phyloP scores from a whole-genome alignment of 2,888 invertebrate genomes.

The Pterostichus niger region DNA sequence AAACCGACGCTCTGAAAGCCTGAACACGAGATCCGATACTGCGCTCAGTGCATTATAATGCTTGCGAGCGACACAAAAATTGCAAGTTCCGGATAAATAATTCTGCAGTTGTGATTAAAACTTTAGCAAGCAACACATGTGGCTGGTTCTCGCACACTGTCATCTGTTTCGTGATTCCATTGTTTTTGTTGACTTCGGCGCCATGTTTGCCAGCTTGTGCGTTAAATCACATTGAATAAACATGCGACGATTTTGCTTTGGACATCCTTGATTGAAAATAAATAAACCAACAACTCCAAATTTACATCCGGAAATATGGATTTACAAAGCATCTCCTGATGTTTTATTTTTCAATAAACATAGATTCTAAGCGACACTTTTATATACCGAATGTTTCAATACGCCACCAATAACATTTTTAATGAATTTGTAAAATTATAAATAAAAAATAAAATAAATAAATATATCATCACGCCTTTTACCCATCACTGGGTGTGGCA shows the following conservation, averaged over 20 bases:
- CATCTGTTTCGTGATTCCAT: slow-evolving; percentile 34
- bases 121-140: slow-evolving; percentile 28
- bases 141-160: slow-evolving; percentile 19
- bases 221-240: slow-evolving; percentile 53
- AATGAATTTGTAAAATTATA: no score
- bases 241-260: slow-evolving; percentile 44
- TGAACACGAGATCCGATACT: slow-evolving; percentile 6
- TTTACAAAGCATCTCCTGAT: not conserved
- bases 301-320: slow-evolving; percentile 45
- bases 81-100: slow-evolving; percentile 35
- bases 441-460: no score
- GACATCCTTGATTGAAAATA: slow-evolving; percentile 50
- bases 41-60: slow-evolving; percentile 21
- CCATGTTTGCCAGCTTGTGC: slow-evolving; percentile 20
- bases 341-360: not conserved
- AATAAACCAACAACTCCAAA: slow-evolving; percentile 29
- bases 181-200: slow-evolving; percentile 30
- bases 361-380: not conserved
- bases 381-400: no score
- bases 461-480: no score
- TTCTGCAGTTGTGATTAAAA: slow-evolving; percentile 55
- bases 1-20: not conserved
- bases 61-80: slow-evolving; percentile 25
- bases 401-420: no score
- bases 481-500: no score